Evolutionary conservation across 2,888 invertebrate species (phyloP), one percentile per base, ranked within the genome.

Genomic region (Diarsia brunnea): DNA sequence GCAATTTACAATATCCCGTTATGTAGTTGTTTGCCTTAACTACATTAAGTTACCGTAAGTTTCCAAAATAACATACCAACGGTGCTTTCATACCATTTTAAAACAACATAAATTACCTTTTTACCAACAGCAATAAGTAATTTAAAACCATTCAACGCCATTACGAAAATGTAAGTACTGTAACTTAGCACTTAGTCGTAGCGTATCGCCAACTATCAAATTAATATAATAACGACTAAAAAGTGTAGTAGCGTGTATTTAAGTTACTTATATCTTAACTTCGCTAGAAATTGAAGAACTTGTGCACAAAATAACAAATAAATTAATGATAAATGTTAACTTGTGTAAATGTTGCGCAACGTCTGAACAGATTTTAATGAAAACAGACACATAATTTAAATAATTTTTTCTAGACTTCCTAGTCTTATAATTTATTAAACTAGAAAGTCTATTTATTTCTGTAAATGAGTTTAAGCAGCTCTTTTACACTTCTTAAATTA

Each of bases 81-180:
- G 24, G 0, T 55, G 14, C 47, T 55, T n/a, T 31, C 12, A 60
- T 49, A 27, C 27, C 49, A n/a, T 61, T 74, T 31, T 19, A 5
- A 74, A 74, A 53, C n/a, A 24, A 45, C 11, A 51, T 45, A 51
- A 51, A 61, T 73, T 61, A 75, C 31, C 31, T 0, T 74, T 61
- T 49, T 73, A 60, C 10, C n/a, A 14, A 73, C 49, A n/a, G 21
- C 5, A 24, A 55, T 24, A 27, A 63, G 24, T 51, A 51, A 74
- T 43, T 64, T 14, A 63, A 53, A 1, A 38, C 45, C 55, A 55
- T 63, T 31, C 12, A 65, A 67, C 19, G 19, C 43, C 31, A 67
- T 43, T 73, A 61, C 10, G n/a, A 73, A 75, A 60, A 38, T 38
- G 12, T 49, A 24, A 27, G 27, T 27, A 16, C 43, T 49, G 14